Evolutionary conservation across 1,140 invertebrate species (phyloP), one percentile per base, ranked within the genome.

Genomic region (Bombus waltoni): DNA sequence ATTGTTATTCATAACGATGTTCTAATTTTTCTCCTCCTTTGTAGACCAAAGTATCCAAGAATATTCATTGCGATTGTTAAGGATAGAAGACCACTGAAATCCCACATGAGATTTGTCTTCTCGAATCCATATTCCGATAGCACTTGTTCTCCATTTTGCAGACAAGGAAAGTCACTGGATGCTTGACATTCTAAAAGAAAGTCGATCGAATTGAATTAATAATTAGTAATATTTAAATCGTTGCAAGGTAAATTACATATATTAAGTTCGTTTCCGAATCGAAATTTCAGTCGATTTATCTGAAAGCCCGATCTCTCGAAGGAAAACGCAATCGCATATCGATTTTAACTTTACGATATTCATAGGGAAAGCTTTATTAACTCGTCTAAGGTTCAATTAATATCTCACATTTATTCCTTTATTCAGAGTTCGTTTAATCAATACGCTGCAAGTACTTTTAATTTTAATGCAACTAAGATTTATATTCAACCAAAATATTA

Each of bases 81-180:
- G 18, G 84, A 11, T 32, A 82, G 18, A 32, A 91, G 65, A 8
- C 89, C 91, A 3, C 15, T 68, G 18, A 88, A 57, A 32, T 92
- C 89, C 59, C 72, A 75, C 68, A 70, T 74, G 13, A 90, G 87
- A 68, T 88, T 87, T 0, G 18, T 38, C 11, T 81, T 59, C 6
- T 70, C 71, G 59, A 89, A 92, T 28, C 92, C 91, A 40, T 89
- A 92, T 13, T 92, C 86, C 1, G 65, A 47, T 15, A 92, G 72
- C n/a, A 92, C 87, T 66, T 92, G 78, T 6, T 77, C 70, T 28
- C 91, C 92, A 18, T 87, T 90, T 42, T 28, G 62, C 6, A 90
- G 73, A 68, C 92, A 92, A 25, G 90, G 88, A n/a, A 91, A 57
- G n/a, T 81, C 40, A 15, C 72, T 83, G 15, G 82, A 74, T 15